Conservation (phyloP, 2,888 invertebrate genomes). For the Amblyjoppa fuscipennis region DNA sequence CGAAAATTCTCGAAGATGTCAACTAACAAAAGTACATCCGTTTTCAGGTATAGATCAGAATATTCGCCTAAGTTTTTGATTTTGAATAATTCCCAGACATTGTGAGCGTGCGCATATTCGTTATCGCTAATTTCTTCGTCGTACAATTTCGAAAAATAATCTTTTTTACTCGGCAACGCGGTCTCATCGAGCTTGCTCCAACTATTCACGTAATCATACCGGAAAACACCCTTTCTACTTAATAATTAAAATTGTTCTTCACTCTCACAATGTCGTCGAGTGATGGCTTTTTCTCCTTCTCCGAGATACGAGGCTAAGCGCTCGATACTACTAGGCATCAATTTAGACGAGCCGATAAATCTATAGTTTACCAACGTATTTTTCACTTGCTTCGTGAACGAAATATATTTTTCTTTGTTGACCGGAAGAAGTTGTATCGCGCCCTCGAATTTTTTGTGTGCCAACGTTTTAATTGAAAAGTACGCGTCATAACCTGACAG, state of each 20-base stretch:
- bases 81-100: conserved; percentile 9
- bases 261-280: conserved; percentile 15
- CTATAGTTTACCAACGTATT: conserved; percentile 60
- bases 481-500: too few species aligned
- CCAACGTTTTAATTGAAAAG: too few species aligned
- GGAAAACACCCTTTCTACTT: conserved; percentile 75
- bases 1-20: conserved; percentile 40
- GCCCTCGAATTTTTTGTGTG: conserved; percentile 39
- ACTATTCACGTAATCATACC: conserved; percentile 13
- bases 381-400: conserved; percentile 71
- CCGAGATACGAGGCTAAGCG: conserved; percentile 26
- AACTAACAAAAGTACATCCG: conserved; percentile 21
- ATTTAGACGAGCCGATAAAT: conserved; percentile 76
- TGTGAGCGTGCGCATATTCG: conserved; percentile 5
- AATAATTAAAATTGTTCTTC: conserved; percentile 62
- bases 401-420: too few species aligned
- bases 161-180: too few species aligned
- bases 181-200: too few species aligned
- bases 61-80: conserved; percentile 33
- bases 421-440: too few species aligned
- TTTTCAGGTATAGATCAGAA: conserved; percentile 19
- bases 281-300: conserved; percentile 1
- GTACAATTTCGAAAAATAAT: too few species aligned
- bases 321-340: conserved; percentile 74
- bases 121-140: conserved; percentile 57